Evolutionary conservation across 2,888 invertebrate genomes (phyloP).

Genomic region (Zygogramma bicolorata): DNA sequence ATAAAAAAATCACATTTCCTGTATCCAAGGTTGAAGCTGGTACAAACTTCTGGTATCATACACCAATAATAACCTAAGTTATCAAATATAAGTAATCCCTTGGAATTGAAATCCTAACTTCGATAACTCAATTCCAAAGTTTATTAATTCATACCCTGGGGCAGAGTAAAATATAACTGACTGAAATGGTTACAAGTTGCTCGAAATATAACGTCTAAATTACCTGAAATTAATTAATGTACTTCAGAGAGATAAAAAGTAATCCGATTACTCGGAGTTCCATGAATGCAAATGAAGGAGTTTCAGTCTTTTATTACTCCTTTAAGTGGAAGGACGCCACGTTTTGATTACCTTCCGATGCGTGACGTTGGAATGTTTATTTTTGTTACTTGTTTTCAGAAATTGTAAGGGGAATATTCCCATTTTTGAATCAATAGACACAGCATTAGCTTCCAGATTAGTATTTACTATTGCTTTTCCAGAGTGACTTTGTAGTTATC

Average conservation of each 20-base stretch:
- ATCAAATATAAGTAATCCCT: neutral
- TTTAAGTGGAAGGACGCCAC: no score
- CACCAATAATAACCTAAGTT: neutral
- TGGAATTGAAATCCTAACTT: neutral
- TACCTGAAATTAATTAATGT: conserved; percentile 43
- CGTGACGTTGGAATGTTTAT: no score
- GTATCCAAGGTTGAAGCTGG: neutral
- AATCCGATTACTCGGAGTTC: conserved; percentile 39
- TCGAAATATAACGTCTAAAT: conserved; percentile 40
- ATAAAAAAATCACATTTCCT: no score
- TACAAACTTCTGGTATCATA: neutral
- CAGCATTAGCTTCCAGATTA: no score
- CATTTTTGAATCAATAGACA: no score
- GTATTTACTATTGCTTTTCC: no score
- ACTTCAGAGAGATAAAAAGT: conserved; percentile 39
- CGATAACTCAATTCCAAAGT: conserved; percentile 1
- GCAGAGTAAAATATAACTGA: conserved; percentile 15
- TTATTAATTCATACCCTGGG: neutral
- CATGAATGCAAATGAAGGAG: conserved; percentile 32
- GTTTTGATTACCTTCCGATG: no score
- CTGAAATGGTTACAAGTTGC: conserved; percentile 33
- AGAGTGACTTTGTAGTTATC: no score
- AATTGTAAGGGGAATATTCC: no score
- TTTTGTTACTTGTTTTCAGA: no score
- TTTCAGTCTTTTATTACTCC: conserved; percentile 23